Evolutionary conservation across 2,888 invertebrate species (phyloP).

Genomic region (Himalopsyche tibetana): DNA sequence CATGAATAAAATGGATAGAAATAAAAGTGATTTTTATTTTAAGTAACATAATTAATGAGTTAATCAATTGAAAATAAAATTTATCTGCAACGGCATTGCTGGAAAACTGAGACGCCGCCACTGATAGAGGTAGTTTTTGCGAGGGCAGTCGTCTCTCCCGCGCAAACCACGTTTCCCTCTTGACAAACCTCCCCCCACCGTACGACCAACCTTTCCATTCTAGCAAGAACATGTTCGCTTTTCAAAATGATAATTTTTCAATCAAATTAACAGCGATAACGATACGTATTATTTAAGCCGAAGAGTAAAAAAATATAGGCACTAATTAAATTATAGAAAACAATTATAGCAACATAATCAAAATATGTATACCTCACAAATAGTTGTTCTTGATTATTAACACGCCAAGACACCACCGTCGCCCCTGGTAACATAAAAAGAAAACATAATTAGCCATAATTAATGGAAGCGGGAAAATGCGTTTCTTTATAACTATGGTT

Average conservation of each 20-base stretch:
- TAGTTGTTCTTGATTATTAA: conserved; percentile 96
- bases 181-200: conserved; percentile 47
- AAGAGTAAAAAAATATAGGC: not conserved
- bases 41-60: too few species aligned
- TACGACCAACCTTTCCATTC: conserved; percentile 31
- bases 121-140: conserved; percentile 64
- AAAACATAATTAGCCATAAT: not conserved
- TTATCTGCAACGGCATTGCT: too few species aligned
- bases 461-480: too few species aligned
- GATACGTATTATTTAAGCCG: not conserved
- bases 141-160: conserved; percentile 64
- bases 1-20: too few species aligned
- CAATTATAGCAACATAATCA: not conserved
- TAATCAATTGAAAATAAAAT: too few species aligned
- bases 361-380: conserved; percentile 72
- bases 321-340: not conserved
- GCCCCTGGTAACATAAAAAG: conserved; percentile 81
- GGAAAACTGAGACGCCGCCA: conserved; percentile 49
- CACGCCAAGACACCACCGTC: conserved; percentile 97
- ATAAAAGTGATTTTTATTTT: too few species aligned
- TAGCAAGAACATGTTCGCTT: conserved; percentile 27
- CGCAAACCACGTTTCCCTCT: conserved; percentile 57
- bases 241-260: conserved; percentile 35
- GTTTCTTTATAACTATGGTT: too few species aligned
- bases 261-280: not conserved